Conservation (phyloP, 1,140 invertebrate species). For the Drosophila truncata region DNA sequence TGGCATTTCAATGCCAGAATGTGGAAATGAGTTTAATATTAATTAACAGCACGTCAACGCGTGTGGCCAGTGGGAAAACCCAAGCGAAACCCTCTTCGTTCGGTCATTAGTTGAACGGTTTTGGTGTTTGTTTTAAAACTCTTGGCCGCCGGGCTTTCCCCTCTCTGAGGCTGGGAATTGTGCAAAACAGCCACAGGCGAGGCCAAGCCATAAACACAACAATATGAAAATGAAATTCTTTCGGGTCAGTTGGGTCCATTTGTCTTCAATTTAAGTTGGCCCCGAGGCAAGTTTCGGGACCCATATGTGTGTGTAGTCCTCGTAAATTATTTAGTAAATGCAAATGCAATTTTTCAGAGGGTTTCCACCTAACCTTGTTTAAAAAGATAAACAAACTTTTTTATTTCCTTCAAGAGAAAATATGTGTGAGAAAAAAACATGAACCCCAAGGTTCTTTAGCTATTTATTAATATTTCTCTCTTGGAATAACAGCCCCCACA, state of each 20-base stretch:
- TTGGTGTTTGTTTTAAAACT: slow-evolving; percentile 47
- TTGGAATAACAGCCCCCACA: slow-evolving; percentile 6
- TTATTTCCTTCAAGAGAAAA: background rate
- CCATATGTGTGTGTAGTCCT: slow-evolving; percentile 36
- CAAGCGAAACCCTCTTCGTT: background rate
- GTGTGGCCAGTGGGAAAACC: slow-evolving; percentile 17
- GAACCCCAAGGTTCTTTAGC: background rate
- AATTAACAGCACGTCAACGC: slow-evolving; percentile 70
- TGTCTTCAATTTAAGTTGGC: slow-evolving; percentile 67
- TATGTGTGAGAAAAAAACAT: background rate
- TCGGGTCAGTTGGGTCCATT: slow-evolving; percentile 42
- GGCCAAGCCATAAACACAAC: slow-evolving; percentile 50
- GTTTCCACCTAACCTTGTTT: background rate
- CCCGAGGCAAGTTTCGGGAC: slow-evolving; percentile 39
- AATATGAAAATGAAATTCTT: slow-evolving; percentile 63
- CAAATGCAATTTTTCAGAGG: slow-evolving; percentile 59
- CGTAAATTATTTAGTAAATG: slow-evolving; percentile 70
- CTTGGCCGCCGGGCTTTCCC: slow-evolving; percentile 9
- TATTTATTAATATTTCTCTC: slow-evolving; percentile 40
- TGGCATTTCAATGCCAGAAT: slow-evolving; percentile 70
- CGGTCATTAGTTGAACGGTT: slow-evolving; percentile 34
- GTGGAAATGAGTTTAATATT: slow-evolving; percentile 79
- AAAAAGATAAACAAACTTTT: slow-evolving; percentile 21
- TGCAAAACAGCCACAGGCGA: slow-evolving; percentile 1
- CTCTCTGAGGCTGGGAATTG: slow-evolving; percentile 9